Evolutionary conservation across 2,888 invertebrate species (phyloP), one percentile per base, ranked within the genome.

Genomic region (Mellilla xanthometata): DNA sequence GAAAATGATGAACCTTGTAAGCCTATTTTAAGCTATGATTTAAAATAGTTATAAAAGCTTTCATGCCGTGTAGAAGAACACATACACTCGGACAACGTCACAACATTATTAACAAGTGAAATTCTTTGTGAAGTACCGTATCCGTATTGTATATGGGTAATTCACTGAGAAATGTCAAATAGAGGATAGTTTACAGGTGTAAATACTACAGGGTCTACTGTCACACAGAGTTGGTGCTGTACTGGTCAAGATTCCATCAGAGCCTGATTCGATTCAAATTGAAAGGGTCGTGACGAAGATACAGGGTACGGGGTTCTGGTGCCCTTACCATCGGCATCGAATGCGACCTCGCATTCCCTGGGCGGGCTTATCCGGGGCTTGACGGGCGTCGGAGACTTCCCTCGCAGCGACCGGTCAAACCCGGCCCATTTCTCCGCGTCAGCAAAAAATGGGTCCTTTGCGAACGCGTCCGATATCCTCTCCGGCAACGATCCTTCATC

Each of bases 291-390:
- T 76, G 82, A 82, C 82, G 84, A 82, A 84, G 84, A 72, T 70
- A 77, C 78, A 77, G 76, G 60, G n/a, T 72, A 60, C 65, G 65
- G 56, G 70, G 74, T 76, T 79, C 84, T 84, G 81, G 70, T 76
- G 81, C 84, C 87, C 90, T 92, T 94, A 92, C 94, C 94, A 76
- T 94, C 93, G 83, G 93, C 91, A 89, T 94, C 94, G 85, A 90
- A 94, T 65, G 93, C 94, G 72, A 94, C 90, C 86, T 94, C 93
- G 70, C 91, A 91, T 74, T 93, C 92, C 59, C 94, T 92, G 61
- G 94, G 94, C 66, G 85, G 91, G 86, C 91, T 94, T 74, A 91
- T 91, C 80, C 93, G 92, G 68, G 92, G 91, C 91, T 94, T 94
- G 77, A 92, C 92, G 40, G 94, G 94, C 68, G 94, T 94, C 65